A percentile compares a stretch with the other conserved stretches of the same genome.
Conservation (phyloP, 2,888 invertebrate species). For the Drosophila cognata region DNA sequence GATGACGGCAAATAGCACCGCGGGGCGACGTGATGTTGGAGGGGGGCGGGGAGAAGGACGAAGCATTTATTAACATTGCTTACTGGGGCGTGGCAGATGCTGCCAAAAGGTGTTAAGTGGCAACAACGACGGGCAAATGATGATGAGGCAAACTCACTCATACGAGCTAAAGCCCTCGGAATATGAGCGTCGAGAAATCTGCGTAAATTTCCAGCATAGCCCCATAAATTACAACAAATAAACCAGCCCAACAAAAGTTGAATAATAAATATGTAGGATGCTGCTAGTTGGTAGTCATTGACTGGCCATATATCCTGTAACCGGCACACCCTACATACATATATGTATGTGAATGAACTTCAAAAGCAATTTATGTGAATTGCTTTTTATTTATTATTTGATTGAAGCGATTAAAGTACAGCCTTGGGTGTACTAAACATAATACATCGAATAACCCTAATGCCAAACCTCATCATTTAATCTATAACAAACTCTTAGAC, state of each 20-base stretch:
- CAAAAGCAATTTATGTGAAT: not conserved
- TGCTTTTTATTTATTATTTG: not conserved
- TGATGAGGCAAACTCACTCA: slow-evolving; percentile 64
- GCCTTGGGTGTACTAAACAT: not conserved
- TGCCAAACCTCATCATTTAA: not conserved
- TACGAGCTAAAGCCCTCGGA: slow-evolving; percentile 47
- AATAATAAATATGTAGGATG: slow-evolving; percentile 24
- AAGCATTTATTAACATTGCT: slow-evolving; percentile 72
- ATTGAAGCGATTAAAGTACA: not conserved
- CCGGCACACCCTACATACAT: not conserved
- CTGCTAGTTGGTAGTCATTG: not conserved
- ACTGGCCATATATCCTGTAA: slow-evolving; percentile 30
- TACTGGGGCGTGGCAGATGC: slow-evolving; percentile 70
- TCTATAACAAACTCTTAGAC: not conserved
- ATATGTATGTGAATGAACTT: not conserved
- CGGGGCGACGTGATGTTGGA: not conserved
- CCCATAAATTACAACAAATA: slow-evolving; percentile 58
- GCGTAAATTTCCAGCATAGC: slow-evolving; percentile 50
- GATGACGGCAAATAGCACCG: slow-evolving; percentile 8
- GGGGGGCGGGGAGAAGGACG: not conserved
- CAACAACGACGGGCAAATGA: slow-evolving; percentile 64
- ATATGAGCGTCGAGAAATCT: slow-evolving; percentile 55
- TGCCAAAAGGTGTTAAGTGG: slow-evolving; percentile 71
- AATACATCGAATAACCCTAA: not conserved
- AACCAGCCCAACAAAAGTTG: slow-evolving; percentile 40